These are phyloP conservation scores for Ophion ellenae DNA, from an alignment of 2,888 invertebrate genomes.

Conservation along the genomic window DNA sequence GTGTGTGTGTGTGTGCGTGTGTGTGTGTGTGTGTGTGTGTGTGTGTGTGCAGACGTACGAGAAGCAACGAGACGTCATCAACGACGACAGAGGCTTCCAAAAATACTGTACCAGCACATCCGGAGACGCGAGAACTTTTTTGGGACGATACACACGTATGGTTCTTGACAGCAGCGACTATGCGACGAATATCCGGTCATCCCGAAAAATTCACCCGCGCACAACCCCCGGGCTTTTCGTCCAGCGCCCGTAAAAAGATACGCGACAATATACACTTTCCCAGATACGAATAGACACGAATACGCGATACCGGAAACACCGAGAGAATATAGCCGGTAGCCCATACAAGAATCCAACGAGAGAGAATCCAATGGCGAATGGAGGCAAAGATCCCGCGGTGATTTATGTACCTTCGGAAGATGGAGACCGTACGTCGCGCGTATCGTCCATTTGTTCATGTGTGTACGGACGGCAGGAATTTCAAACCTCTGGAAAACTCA, in stretches of 20 bases:
- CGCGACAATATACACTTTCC: constrained; percentile 6
- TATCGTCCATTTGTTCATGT: constrained; percentile 6
- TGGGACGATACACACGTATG: constrained; percentile 25
- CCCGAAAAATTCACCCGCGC: constrained; percentile 20
- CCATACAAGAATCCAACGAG: constrained; percentile 35
- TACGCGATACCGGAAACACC: constrained; percentile 43
- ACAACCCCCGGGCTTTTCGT: constrained; percentile 8
- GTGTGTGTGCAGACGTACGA: background rate
- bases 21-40: no score
- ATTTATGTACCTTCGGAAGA: constrained; percentile 52
- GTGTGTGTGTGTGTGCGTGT: no score
- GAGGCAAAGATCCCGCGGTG: constrained; percentile 23
- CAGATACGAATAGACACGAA: background rate
- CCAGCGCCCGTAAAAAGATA: constrained; percentile 40
- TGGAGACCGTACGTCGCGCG: background rate
- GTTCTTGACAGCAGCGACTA: constrained; percentile 23
- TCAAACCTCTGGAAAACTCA: constrained; percentile 46
- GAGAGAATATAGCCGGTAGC: constrained; percentile 17
- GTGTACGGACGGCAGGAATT: constrained; percentile 48
- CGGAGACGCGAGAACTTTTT: constrained; percentile 1
- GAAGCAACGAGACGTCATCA: constrained; percentile 23
- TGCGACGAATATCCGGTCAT: constrained; percentile 47
- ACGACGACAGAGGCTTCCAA: constrained; percentile 58
- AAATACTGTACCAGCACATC: constrained; percentile 53
- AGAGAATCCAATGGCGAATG: constrained; percentile 56